These are phyloP conservation scores for Pantherophis vulpinus DNA, from an alignment of 2,797 vertebrate genomes.

Conservation along the genomic window DNA sequence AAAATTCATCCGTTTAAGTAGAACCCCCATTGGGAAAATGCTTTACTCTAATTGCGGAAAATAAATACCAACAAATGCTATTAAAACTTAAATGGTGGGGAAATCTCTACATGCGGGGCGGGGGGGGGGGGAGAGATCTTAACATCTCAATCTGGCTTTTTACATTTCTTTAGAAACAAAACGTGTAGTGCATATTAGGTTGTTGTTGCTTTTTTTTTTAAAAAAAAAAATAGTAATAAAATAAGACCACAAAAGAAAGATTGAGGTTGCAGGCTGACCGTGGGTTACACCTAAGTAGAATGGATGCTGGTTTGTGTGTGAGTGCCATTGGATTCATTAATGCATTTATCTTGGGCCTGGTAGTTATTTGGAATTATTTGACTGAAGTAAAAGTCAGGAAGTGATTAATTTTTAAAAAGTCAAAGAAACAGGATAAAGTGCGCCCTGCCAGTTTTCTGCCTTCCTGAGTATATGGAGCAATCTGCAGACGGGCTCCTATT, in stretches of 20 bases:
- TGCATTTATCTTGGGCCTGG: background rate
- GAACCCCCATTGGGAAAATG: constrained; percentile 78
- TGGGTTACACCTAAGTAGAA: background rate
- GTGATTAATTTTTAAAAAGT: background rate
- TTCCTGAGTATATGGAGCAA: background rate
- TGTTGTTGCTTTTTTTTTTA: background rate
- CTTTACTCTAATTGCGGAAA: constrained; percentile 73
- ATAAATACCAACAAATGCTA: constrained; percentile 70
- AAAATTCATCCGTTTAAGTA: constrained; percentile 80
- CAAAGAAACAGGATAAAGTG: background rate
- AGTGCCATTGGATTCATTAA: background rate
- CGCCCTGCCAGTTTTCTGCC: background rate
- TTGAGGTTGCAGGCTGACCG: background rate
- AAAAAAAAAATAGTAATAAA: background rate
- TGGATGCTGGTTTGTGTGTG: background rate
- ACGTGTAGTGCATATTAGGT: background rate
- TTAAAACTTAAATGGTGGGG: constrained; percentile 63
- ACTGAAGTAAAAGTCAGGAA: background rate
- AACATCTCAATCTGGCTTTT: constrained; percentile 50
- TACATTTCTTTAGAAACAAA: background rate
- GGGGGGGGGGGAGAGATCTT: background rate
- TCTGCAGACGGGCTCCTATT: background rate
- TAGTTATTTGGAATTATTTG: background rate
- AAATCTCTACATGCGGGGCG: constrained; percentile 22
- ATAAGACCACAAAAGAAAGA: background rate